phyloP scores from a whole-genome alignment of 2,888 invertebrate genomes.

The Andrena haemorrhoa region DNA sequence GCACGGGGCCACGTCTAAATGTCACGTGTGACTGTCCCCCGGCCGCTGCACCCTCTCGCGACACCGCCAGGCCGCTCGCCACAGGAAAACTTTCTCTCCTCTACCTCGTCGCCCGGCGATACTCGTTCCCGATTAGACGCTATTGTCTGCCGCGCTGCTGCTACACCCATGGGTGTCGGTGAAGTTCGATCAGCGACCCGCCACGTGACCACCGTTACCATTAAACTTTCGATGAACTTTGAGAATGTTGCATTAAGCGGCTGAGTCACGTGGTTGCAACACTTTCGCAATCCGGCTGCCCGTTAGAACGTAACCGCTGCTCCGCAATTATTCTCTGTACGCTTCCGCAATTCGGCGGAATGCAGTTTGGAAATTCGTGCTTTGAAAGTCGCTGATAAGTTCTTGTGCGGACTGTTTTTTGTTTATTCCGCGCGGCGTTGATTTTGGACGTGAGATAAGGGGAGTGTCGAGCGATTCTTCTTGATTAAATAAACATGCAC shows the following conservation, averaged over 20 bases:
- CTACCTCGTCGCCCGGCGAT: conserved; percentile 18
- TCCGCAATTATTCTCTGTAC: background rate
- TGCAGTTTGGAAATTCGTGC: conserved; percentile 25
- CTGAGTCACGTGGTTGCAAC: conserved; percentile 38
- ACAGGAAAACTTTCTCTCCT: conserved; percentile 67
- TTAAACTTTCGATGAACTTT: conserved; percentile 46
- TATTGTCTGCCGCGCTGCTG: conserved; percentile 19
- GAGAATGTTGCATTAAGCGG: background rate
- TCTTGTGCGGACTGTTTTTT: background rate
- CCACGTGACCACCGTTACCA: background rate
- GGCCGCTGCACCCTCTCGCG: conserved; percentile 57
- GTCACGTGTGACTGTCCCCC: conserved; percentile 64
- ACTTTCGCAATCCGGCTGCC: conserved; percentile 4
- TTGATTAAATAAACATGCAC: no score
- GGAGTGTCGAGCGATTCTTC: no score
- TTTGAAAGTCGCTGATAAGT: background rate
- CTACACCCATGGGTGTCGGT: conserved; percentile 1
- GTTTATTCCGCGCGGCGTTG: no score
- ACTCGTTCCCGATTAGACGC: conserved; percentile 21
- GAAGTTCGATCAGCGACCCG: background rate
- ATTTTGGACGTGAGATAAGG: no score
- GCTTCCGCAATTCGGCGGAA: conserved; percentile 32
- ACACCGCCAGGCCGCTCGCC: conserved; percentile 39
- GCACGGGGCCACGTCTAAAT: conserved; percentile 56
- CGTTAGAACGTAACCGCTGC: conserved; percentile 1